Evolutionary conservation across 2,888 invertebrate species (phyloP), one percentile per base, ranked within the genome.

Genomic region (Drosophila borborema): DNA sequence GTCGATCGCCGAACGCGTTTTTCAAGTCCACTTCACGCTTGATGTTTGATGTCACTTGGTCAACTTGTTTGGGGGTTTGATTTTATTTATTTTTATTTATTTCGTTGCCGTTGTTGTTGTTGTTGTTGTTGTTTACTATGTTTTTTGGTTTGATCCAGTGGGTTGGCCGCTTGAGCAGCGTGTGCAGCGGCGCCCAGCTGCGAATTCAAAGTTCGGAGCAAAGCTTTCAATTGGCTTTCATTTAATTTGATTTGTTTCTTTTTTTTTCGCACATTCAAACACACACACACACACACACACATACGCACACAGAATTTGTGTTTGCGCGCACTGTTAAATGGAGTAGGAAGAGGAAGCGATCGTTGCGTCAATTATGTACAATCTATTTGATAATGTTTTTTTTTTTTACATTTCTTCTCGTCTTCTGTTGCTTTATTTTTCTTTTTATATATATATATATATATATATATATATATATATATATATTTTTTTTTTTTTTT

Each of bases 1-100:
- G 48, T 14, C 20, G 49, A 60, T 38, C 66, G 76, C 54, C 67
- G 82, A 90, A 90, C 90, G 86, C 86, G 90, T 89, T 85, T 85
- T 89, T 85, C 85, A 87, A 85, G 85, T 84, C 90, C 85, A 84
- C 70, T 81, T 72, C 66, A 81, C 70, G 70, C 46, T 59, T 56
- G 64, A 76, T 65, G 72, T 80, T 80, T 81, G 54, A 54, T 54
- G 81, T 74, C 70, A 80, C 61, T 80, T 81, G 78, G 79, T 70
- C 73, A 74, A 65, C 53, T 77, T 71, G 28, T 63, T 71, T 56
- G 64, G 59, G 59, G 46, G 46, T 75, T 69, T 51, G 38, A 31
- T 51, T 62, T 48, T 41, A 12, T 55, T 41, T 41, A 40, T 40
- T 16, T 38, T 61, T 28, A 10, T 43, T 48, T 68, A 18, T 8